A percentile compares a stretch with the other conserved stretches of the same genome.
Conservation (phyloP, 2,888 invertebrate genomes). For the Polydrusus cervinus region DNA sequence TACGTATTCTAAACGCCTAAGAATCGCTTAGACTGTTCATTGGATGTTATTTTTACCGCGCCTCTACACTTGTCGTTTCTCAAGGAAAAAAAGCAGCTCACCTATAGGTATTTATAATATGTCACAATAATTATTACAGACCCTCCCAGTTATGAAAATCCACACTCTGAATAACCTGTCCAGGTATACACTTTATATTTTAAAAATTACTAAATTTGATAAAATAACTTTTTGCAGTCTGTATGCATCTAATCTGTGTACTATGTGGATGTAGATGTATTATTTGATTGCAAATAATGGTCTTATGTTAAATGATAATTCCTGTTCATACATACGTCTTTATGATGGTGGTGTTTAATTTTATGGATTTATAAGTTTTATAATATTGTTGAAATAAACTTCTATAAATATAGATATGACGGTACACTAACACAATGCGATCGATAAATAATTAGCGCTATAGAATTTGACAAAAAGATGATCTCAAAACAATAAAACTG, state of each 20-base stretch:
- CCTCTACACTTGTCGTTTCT: background rate
- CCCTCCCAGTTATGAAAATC: too few species aligned
- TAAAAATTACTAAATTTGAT: too few species aligned
- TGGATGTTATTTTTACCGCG: background rate
- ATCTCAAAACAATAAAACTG: constrained; percentile 27
- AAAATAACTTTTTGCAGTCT: background rate
- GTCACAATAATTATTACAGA: too few species aligned
- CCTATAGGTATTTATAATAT: too few species aligned
- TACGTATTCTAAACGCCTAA: too few species aligned
- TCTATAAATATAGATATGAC: constrained; percentile 27
- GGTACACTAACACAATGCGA: constrained; percentile 24
- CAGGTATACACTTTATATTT: too few species aligned
- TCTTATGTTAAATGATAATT: constrained; percentile 8
- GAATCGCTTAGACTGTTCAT: too few species aligned
- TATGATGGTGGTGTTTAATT: constrained; percentile 23
- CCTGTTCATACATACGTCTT: background rate
- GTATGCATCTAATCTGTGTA: background rate
- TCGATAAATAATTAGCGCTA: constrained; percentile 10
- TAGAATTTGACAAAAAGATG: constrained; percentile 26
- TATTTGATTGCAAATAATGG: constrained; percentile 1
- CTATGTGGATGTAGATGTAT: too few species aligned
- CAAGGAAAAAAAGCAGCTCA: constrained; percentile 5
- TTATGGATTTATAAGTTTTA: constrained; percentile 29
- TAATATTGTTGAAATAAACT: constrained; percentile 18
- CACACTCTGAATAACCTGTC: too few species aligned